These are phyloP conservation scores for Pelobates cultripes DNA, from an alignment of 2,797 vertebrate genomes.

Conservation along the genomic window DNA sequence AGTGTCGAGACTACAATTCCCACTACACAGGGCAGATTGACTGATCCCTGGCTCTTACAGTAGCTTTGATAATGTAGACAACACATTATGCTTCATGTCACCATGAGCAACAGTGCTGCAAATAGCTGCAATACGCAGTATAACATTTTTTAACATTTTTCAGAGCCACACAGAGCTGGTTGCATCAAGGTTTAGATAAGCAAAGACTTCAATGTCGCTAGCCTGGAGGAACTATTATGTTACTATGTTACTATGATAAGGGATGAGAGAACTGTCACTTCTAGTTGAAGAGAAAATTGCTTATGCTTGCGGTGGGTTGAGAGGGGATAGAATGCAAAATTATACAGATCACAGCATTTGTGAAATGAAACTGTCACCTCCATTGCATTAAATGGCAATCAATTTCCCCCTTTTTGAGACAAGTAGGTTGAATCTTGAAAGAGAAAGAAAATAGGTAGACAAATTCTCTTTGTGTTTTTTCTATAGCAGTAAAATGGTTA, in stretches of 20 bases:
- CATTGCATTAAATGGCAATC: neutral
- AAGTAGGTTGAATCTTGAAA: neutral
- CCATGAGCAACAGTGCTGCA: neutral
- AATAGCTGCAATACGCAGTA: neutral
- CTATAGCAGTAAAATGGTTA: neutral
- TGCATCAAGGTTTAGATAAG: neutral
- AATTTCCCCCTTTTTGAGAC: neutral
- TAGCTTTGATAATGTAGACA: neutral
- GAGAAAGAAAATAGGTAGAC: neutral
- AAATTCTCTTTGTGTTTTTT: neutral
- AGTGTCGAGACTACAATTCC: too few species aligned
- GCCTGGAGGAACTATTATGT: slow-evolving; percentile 18
- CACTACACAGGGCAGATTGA: too few species aligned
- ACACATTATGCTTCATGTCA: neutral
- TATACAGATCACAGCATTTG: slow-evolving; percentile 25
- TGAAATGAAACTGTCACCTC: neutral
- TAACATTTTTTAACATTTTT: neutral
- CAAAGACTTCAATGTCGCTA: neutral
- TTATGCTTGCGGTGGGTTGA: slow-evolving; percentile 16
- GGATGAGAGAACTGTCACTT: slow-evolving; percentile 22
- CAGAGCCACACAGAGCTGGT: neutral
- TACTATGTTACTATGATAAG: slow-evolving; percentile 17
- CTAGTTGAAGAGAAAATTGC: slow-evolving; percentile 23
- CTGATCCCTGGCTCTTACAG: too few species aligned
- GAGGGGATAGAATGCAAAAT: slow-evolving; percentile 20